Conservation (phyloP, 2,888 invertebrate genomes). For the Daptonema setosum region DNA sequence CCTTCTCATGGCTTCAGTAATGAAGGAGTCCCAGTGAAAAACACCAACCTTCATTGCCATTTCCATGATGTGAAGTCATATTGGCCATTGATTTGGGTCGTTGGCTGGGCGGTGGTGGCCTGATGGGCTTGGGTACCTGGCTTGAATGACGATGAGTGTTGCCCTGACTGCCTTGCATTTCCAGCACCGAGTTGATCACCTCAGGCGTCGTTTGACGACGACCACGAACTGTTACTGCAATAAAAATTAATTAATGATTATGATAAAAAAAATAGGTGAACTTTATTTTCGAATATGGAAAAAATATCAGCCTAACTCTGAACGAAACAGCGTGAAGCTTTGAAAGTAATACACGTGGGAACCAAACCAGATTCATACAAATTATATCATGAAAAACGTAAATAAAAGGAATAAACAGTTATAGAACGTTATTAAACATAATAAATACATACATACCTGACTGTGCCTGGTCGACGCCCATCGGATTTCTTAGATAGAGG, state of each 20-base stretch:
- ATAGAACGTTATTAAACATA: background rate
- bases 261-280: background rate
- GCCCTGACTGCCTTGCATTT: background rate
- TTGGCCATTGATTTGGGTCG: too few species aligned
- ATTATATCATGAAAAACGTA: too few species aligned
- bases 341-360: too few species aligned
- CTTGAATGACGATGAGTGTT: background rate
- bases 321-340: too few species aligned
- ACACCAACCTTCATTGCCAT: too few species aligned
- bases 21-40: too few species aligned
- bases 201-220: background rate
- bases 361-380: too few species aligned
- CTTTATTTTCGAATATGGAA: too few species aligned
- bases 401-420: background rate
- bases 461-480: background rate
- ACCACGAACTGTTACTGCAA: background rate
- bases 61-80: too few species aligned
- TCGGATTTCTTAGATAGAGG: conserved; percentile 21
- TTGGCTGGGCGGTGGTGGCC: background rate
- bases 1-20: too few species aligned
- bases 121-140: background rate
- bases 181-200: background rate
- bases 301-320: too few species aligned
- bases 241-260: background rate
- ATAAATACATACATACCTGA: background rate